Base-by-base conservation (phyloP, 2,888 invertebrate species). In the Lochmaea capreae region DNA sequence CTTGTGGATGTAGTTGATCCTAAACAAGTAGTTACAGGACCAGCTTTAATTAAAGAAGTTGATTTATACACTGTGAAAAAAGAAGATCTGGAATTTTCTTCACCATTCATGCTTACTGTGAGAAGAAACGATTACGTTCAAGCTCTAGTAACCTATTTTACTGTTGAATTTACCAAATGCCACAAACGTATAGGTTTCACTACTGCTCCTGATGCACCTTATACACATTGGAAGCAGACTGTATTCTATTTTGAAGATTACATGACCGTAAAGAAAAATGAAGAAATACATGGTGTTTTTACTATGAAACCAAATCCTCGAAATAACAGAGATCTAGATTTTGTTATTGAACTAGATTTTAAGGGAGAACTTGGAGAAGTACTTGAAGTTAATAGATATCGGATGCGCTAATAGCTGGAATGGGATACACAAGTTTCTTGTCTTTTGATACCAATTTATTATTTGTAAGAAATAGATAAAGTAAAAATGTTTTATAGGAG, bases 151-250 rank as follows among this genome's bases (percentile, higher is more conserved):
- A 98, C 99, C 26, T 99, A 97, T 89, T 99, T 99, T 89, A 99
- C 97, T 85, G 97, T 99, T 81, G 99, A 99, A 89, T 99, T 99
- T 90, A 97, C 98, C 52, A 98, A 98, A 90, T 99, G 98, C 82
- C 99, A 99, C 90, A 99, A 98, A 89, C 92, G 97, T 72, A 95
- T 97, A 78, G 98, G 99, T 33, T 99, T 99, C 89, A 98, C 98
- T 84, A 99, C 99, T 73, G 97, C 97, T 0, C 99, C 99, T 0
- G 99, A 99, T 86, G 95, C 97, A 1, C 95, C 96, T 43, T 99
- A 99, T 88, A 99, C 99, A 26, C 99, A 99, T 88, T 99, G 99
- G 99, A 99, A 99, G 87, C 98, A 98, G 88, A 92, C 91, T 10
- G 99, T 99, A 67, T 99, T 99, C 89, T 99, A 99, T 87, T 93